Percentiles rank a stretch among this genome's conserved stretches.
These are phyloP conservation scores for Gavia stellata DNA, from an alignment of 2,113 vertebrate genomes.

Conservation along the genomic window DNA sequence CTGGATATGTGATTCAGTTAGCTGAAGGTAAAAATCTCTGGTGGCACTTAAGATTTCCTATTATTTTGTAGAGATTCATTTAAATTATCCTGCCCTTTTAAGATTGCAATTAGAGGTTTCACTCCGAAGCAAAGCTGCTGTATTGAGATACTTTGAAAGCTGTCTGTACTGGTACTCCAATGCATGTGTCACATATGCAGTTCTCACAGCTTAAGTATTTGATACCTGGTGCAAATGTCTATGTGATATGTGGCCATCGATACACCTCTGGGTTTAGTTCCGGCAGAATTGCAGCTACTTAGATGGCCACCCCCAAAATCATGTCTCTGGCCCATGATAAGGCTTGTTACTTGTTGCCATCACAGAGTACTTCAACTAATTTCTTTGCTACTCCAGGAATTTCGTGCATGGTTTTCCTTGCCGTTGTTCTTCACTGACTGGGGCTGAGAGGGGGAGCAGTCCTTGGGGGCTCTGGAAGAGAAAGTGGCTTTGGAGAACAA, in stretches of 20 bases:
- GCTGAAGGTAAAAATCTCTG: neutral
- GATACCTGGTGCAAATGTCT: neutral
- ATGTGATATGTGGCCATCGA: neutral
- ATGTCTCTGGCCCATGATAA: accelerated
- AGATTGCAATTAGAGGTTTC: neutral
- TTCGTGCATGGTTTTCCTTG: neutral
- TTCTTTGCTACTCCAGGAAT: neutral
- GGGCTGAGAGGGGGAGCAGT: neutral
- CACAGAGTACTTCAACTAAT: neutral
- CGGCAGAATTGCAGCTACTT: neutral
- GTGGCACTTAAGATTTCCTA: neutral
- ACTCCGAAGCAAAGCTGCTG: neutral
- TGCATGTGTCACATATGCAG: neutral
- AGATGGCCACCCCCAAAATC: neutral
- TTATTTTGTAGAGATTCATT: neutral
- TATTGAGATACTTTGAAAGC: neutral
- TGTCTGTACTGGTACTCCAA: neutral
- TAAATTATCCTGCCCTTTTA: neutral
- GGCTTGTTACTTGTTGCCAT: neutral
- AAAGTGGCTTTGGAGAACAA: neutral
- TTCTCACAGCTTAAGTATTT: neutral
- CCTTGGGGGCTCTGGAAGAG: neutral
- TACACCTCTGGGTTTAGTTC: neutral
- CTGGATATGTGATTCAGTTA: neutral
- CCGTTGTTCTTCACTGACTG: neutral